phyloP scores from a whole-genome alignment of 1,140 invertebrate species.

The Whitmania pigra region DNA sequence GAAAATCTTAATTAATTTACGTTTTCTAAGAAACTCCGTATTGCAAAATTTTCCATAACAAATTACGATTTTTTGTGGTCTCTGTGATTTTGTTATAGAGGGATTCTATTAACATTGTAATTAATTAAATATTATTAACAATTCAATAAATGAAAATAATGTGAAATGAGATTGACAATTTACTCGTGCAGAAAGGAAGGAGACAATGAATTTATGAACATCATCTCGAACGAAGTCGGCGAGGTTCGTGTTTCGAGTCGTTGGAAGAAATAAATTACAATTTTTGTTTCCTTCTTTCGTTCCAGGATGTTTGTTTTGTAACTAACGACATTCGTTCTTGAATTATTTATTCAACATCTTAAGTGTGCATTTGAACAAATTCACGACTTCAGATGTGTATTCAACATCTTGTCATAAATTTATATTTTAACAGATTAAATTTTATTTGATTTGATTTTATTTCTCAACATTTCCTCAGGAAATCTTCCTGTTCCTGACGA shows the following conservation, averaged over 20 bases:
- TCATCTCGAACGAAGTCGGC: constrained; percentile 50
- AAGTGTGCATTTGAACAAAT: background rate
- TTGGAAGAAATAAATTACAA: background rate
- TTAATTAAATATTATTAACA: too few species aligned
- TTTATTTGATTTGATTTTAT: too few species aligned
- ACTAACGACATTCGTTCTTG: background rate
- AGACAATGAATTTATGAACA: constrained; percentile 58
- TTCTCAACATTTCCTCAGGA: constrained; percentile 25
- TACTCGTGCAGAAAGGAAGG: constrained; percentile 54
- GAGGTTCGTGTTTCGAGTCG: constrained; percentile 42
- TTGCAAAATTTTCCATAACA: too few species aligned
- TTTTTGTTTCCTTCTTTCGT: background rate
- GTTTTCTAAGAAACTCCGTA: too few species aligned
- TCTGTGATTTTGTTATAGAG: too few species aligned
- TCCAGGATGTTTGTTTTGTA: constrained; percentile 8
- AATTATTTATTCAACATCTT: background rate
- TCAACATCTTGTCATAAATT: background rate
- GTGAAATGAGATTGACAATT: too few species aligned
- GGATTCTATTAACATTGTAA: too few species aligned
- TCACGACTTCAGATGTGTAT: too few species aligned
- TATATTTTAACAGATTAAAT: background rate
- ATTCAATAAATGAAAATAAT: too few species aligned
- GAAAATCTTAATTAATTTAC: too few species aligned
- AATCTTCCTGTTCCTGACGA: constrained; percentile 53
- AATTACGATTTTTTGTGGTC: too few species aligned